These are phyloP conservation scores for Oegoconia quadripuncta DNA, from an alignment of 2,888 invertebrate genomes.

Conservation along the genomic window DNA sequence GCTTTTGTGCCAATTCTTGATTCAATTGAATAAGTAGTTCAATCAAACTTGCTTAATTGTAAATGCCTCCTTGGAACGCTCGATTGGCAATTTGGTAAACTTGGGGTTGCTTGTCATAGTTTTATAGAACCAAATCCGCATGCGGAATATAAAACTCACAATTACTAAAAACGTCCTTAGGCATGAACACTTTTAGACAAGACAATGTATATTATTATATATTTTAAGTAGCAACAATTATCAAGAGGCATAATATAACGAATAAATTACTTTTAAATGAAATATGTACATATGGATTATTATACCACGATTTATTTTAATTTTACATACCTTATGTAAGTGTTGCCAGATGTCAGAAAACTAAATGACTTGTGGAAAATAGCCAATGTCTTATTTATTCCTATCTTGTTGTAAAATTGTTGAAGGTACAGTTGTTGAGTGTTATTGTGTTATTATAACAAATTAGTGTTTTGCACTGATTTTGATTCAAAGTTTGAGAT, in stretches of 20 bases:
- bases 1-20: too few species aligned
- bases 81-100: too few species aligned
- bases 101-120: too few species aligned
- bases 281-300: conserved; percentile 1
- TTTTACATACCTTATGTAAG: conserved; percentile 18
- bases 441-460: conserved; percentile 16
- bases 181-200: too few species aligned
- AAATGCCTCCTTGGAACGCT: too few species aligned
- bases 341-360: conserved; percentile 32
- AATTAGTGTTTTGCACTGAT: conserved; percentile 7
- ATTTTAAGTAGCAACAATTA: conserved; percentile 59
- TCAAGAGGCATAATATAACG: conserved; percentile 53
- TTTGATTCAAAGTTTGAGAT: neutral
- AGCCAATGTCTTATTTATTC: conserved; percentile 38
- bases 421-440: conserved; percentile 21
- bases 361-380: conserved; percentile 25
- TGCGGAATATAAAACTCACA: too few species aligned
- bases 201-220: conserved; percentile 10
- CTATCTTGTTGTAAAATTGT: conserved; percentile 34
- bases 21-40: too few species aligned
- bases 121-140: too few species aligned
- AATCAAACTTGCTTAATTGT: too few species aligned
- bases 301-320: neutral
- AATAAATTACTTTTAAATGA: conserved; percentile 10
- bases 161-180: too few species aligned